Evolutionary conservation across 2,113 vertebrate species (phyloP), one percentile per base, ranked within the genome.

Genomic region (Eonycteris spelaea): DNA sequence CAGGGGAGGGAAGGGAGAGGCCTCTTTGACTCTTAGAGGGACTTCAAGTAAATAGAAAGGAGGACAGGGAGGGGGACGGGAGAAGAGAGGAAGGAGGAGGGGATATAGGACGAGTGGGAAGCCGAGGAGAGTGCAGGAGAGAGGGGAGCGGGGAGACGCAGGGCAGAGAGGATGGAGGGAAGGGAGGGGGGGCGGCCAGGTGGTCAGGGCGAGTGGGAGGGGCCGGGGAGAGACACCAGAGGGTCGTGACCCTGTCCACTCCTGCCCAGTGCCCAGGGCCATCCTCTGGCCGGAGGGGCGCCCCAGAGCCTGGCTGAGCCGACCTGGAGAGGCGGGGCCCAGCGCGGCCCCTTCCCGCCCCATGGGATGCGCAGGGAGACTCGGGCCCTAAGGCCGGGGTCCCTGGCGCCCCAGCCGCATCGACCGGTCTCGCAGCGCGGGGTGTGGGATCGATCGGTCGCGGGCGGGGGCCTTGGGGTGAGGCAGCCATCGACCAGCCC

Each of bases 401-500:
- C 55, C 9, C 55, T 9, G 55, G 21, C 21, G 7, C 55, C 55
- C 59, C 8, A 61, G 18, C 26, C 3, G 71, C 71, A 74, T 30
- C 71, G 43, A 74, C 70, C 40, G 10, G 40, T 28, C 40, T 45
- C 70, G 24, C 70, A 4, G 11, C 38, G 67, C 18, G 26, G 12
- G 86, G 43, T 3, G 40, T 28, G 40, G 53, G 82, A 97, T 53
- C 97, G 97, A 98, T 48, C 11, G 45, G 12, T 97, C 95, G 97
- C 96, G 68, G 90, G 70, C 51, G 78, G 45, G 45, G 91, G 91
- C 83, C 86, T 97, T 45, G 63, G 92, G 92, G 75, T 48, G 93
- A 96, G 96, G 97, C 96, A 57, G 33, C 14, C 96, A 98, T 99
- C 93, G 98, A 98, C 97, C 89, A 15, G 90, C n/a, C n/a, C n/a